Conservation (phyloP, 2,797 vertebrate genomes). For the Thunnus albacares region DNA sequence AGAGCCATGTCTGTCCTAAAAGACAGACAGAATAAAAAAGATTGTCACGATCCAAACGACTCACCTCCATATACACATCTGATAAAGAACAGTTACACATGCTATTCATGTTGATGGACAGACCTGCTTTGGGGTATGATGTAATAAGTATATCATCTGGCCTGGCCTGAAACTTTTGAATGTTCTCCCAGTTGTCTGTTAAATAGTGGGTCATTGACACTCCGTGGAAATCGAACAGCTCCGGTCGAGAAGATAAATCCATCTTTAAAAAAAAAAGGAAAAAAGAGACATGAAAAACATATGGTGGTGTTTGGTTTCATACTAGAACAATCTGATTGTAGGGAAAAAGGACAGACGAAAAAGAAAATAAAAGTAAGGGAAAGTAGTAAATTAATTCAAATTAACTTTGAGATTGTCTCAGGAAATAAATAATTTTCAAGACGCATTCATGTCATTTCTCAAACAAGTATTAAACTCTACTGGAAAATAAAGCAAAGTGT, state of each 20-base stretch:
- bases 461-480: too few species aligned
- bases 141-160: constrained; percentile 8
- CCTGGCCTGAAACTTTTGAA: constrained; percentile 8
- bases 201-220: neutral
- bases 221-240: neutral
- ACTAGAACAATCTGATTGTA: too few species aligned
- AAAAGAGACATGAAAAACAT: too few species aligned
- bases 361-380: too few species aligned
- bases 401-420: too few species aligned
- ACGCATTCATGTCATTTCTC: neutral
- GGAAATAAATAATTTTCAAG: neutral
- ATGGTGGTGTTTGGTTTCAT: too few species aligned
- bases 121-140: constrained; percentile 81
- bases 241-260: too few species aligned
- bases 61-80: constrained; percentile 1
- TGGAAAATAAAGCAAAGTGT: too few species aligned
- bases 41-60: too few species aligned
- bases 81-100: neutral
- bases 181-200: constrained; percentile 9
- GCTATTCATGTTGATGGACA: constrained; percentile 1
- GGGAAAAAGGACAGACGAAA: too few species aligned
- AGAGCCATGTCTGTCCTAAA: constrained; percentile 82
- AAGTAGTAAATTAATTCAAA: too few species aligned
- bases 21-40: neutral
- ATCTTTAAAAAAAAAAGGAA: rapidly evolving